Base-by-base conservation (phyloP, 92 coral and sea anemone genomes). In the Porites cylindrica region DNA sequence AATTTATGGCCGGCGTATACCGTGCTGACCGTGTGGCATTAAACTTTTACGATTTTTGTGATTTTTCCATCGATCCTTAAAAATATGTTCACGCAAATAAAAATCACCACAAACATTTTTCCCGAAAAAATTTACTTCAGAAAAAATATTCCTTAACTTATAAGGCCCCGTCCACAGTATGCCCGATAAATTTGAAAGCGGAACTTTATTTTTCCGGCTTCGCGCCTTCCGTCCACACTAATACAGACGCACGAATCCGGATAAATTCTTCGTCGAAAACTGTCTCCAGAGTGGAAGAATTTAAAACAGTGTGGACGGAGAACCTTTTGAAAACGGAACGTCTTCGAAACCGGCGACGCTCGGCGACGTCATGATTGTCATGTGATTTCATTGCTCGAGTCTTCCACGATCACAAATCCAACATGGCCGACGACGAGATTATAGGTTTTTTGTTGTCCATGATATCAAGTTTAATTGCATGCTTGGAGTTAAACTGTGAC, bases 271-370 rank as follows among this genome's bases (percentile, higher is more conserved):
- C 75, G 7, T 70, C 16, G 52, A 70, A 70, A 70, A 70, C 75
- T 7, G 75, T 70, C 52, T 70, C 75, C 52, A 23, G 75, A 70
- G 75, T 70, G 75, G 50, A 70, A 70, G 75, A 70, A 70, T 19
- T 70, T 17, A 19, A 70, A 70, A 43, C 4, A 7, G 51, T 43
- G 51, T 71, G 76, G 16, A 71, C 76, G 76, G 51, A 71, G 51
- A 24, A 1, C 52, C 0, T 71, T 71, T 71, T 71, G 11, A 70
- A 70, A 70, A 70, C 75, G 76, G 76, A 70, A 70, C 75, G 19
- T 20, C 26, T 70, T 26, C 38, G 26, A 70, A 70, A 70, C 75
- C 32, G 32, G 32, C 32, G 32, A 29, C 32, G 32, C 32, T 29
- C 32, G 52, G 10, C 26, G 75, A 70, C 38, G 75, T 70, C 52